A percentile compares a stretch with the other conserved stretches of the same genome.
Evolutionary conservation across 2,113 vertebrate genomes (phyloP).

Genomic region (Notarius lentiginosus): DNA sequence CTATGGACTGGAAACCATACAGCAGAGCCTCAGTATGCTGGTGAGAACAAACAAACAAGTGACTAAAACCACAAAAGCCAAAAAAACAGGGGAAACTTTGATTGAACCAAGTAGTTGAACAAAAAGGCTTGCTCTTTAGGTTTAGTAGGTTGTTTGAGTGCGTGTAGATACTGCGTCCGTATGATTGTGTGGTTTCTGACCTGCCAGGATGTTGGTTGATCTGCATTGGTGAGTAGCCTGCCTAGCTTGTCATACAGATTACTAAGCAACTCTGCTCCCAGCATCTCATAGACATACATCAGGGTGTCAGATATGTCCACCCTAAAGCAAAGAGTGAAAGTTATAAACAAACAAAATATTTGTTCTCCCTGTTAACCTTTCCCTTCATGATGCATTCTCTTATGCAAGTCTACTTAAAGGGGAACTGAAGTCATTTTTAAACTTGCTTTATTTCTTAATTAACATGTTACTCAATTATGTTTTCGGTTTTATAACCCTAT

Average conservation of each 20-base stretch:
- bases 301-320: conserved; percentile 98
- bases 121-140: background rate
- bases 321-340: conserved; percentile 68
- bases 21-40: conserved; percentile 97
- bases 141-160: background rate
- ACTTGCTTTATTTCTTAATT: too few relatives aligned
- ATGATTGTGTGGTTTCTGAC: conserved; percentile 67
- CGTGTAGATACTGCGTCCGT: background rate
- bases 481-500: too few relatives aligned
- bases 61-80: background rate
- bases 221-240: conserved; percentile 88
- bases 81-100: background rate
- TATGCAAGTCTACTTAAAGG: background rate
- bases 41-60: background rate
- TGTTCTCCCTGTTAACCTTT: background rate
- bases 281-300: conserved; percentile 99
- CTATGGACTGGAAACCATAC: conserved; percentile 98
- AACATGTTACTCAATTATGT: too few relatives aligned
- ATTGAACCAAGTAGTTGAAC: background rate
- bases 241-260: conserved; percentile 98
- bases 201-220: conserved; percentile 95
- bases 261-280: conserved; percentile 95
- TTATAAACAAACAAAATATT: background rate
- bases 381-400: background rate
- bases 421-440: too few relatives aligned